Evolutionary conservation across 2,888 invertebrate genomes (phyloP).

Genomic region (Orchestes rusci): DNA sequence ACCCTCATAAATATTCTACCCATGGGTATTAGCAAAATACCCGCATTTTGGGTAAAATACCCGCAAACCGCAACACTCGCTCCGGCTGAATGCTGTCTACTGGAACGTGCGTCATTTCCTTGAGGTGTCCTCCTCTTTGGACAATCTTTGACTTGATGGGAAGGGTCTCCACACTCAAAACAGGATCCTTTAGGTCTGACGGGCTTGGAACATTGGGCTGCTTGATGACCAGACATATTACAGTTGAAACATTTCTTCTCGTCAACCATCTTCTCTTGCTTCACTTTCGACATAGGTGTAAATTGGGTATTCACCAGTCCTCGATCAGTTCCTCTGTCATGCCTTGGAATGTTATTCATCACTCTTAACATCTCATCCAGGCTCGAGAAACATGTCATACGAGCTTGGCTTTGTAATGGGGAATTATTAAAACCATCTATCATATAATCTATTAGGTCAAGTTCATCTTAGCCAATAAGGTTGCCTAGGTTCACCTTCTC

Average conservation of each 20-base stretch:
- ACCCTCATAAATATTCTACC: too few relatives aligned
- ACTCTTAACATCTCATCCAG: conserved; percentile 1
- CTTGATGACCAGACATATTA: neutral
- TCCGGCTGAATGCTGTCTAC: too few relatives aligned
- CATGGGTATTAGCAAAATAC: too few relatives aligned
- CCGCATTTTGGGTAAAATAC: too few relatives aligned
- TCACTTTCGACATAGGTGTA: neutral
- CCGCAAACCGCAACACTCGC: too few relatives aligned
- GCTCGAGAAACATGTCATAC: conserved; percentile 4
- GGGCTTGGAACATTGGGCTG: neutral
- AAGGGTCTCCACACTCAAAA: conserved; percentile 13
- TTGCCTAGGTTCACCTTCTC: conserved; percentile 2
- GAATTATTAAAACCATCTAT: conserved; percentile 5
- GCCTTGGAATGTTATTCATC: neutral
- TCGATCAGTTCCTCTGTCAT: neutral
- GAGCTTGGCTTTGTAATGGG: conserved; percentile 1
- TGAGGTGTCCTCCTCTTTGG: conserved; percentile 3
- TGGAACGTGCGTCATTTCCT: neutral
- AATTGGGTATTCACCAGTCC: neutral
- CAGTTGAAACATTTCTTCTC: neutral
- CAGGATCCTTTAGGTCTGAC: conserved; percentile 1
- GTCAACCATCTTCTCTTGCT: neutral
- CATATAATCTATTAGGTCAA: conserved; percentile 2
- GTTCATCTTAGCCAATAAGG: neutral
- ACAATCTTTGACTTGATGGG: conserved; percentile 14